Conservation (phyloP, 1,140 invertebrate genomes). For the Tetragonula clypearis region DNA sequence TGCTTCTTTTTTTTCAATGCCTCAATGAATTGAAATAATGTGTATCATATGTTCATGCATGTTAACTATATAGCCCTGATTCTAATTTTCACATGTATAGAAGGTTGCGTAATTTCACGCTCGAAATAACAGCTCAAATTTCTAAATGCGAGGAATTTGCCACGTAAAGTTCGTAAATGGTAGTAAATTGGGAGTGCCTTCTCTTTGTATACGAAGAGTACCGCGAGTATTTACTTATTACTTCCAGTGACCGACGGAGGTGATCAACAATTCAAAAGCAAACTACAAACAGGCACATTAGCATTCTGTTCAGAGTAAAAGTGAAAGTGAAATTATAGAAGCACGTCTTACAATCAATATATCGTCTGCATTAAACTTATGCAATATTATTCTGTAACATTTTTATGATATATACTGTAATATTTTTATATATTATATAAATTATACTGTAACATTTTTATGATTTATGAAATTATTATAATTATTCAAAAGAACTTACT, state of each 20-base stretch:
- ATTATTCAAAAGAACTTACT: too few relatives aligned
- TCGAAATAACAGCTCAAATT: not conserved
- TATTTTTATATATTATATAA: too few relatives aligned
- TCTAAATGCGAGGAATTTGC: not conserved
- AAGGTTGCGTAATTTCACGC: not conserved
- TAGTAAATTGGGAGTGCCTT: not conserved
- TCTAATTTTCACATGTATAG: not conserved
- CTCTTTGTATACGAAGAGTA: not conserved
- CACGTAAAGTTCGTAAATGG: not conserved
- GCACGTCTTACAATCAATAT: not conserved
- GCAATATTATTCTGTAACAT: too few relatives aligned
- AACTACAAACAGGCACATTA: not conserved
- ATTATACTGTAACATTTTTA: too few relatives aligned
- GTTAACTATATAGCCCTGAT: not conserved
- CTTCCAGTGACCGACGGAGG: not conserved
- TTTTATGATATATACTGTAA: too few relatives aligned
- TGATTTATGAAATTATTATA: too few relatives aligned
- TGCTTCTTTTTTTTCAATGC: not conserved
- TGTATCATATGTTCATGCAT: not conserved
- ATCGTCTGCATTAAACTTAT: not conserved
- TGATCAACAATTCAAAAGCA: not conserved
- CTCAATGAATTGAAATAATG: not conserved
- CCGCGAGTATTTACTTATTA: conserved; percentile 1
- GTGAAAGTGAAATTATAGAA: not conserved
- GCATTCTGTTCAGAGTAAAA: not conserved